These are phyloP conservation scores for Gymnocheta viridis DNA, from an alignment of 2,888 invertebrate species.

Conservation along the genomic window DNA sequence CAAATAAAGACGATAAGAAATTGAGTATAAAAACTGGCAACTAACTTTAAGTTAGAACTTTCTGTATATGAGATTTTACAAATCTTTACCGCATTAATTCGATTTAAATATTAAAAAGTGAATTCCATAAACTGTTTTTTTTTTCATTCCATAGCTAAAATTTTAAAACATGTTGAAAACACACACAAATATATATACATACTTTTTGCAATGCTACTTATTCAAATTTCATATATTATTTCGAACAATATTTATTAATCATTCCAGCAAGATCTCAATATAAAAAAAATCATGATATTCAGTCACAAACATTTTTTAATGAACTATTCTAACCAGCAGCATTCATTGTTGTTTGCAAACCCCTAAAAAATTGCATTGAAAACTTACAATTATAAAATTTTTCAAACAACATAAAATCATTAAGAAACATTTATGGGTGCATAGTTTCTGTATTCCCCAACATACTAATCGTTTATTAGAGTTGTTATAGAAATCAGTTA, in stretches of 20 bases:
- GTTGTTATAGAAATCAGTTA: too few relatives aligned
- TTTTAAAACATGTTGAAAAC: neutral
- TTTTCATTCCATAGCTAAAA: slow-evolving; percentile 15
- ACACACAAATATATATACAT: neutral
- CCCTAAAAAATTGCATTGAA: neutral
- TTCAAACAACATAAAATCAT: too few relatives aligned
- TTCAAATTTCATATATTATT: neutral
- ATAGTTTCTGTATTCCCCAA: too few relatives aligned
- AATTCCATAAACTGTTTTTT: neutral
- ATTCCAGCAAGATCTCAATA: slow-evolving; percentile 48
- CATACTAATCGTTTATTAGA: too few relatives aligned
- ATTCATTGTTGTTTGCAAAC: neutral
- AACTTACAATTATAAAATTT: too few relatives aligned
- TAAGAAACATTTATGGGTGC: too few relatives aligned
- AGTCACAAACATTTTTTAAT: neutral
- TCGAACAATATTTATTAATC: slow-evolving; percentile 14
- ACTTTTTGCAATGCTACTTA: neutral
- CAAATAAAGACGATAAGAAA: slow-evolving; percentile 15
- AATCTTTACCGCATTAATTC: too few relatives aligned
- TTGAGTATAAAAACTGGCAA: neutral
- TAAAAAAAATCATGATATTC: neutral
- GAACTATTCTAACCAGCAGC: neutral
- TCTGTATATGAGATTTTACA: neutral
- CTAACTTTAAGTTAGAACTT: too few relatives aligned
- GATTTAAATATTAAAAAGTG: too few relatives aligned